Percentiles rank a stretch among this genome's conserved stretches.
Conservation (phyloP, 1,140 invertebrate species). For the Drosophila mauritiana region DNA sequence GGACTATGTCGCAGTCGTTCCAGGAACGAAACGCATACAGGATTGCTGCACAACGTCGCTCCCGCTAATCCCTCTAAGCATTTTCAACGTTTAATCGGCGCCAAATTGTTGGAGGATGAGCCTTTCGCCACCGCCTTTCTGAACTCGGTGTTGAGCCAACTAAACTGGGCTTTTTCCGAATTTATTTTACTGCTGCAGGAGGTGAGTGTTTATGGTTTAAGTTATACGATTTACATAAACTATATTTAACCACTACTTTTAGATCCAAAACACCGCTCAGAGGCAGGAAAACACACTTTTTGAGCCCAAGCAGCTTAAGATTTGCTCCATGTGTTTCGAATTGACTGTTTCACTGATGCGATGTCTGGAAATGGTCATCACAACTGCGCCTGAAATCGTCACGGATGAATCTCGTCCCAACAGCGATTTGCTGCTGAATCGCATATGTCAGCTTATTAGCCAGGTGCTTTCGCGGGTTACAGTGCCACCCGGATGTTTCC, state of each 20-base stretch:
- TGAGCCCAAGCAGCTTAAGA: conserved; percentile 92
- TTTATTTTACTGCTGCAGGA: conserved; percentile 94
- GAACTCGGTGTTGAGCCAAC: conserved; percentile 92
- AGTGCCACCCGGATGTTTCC: conserved; percentile 89
- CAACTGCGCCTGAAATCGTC: conserved; percentile 88
- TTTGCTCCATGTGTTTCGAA: conserved; percentile 93
- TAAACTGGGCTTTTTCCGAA: conserved; percentile 96
- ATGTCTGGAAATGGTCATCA: conserved; percentile 92
- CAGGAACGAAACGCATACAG: conserved; percentile 81
- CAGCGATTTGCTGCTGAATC: conserved; percentile 88
- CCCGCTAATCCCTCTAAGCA: conserved; percentile 80
- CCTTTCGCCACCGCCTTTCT: conserved; percentile 88
- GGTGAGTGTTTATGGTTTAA: conserved; percentile 84
- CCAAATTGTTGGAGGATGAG: conserved; percentile 84
- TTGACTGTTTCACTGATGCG: conserved; percentile 89
- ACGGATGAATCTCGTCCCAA: conserved; percentile 86
- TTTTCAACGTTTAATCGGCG: conserved; percentile 79
- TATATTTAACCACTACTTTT: conserved; percentile 12
- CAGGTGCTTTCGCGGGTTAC: conserved; percentile 90
- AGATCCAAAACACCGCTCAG: conserved; percentile 89
- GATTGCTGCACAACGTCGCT: conserved; percentile 81
- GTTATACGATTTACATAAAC: neutral
- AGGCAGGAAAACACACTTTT: conserved; percentile 84
- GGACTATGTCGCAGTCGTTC: conserved; percentile 81
- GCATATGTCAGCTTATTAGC: conserved; percentile 89